phyloP scores from a whole-genome alignment of 1,140 invertebrate species.

The Marisa cornuarietis region DNA sequence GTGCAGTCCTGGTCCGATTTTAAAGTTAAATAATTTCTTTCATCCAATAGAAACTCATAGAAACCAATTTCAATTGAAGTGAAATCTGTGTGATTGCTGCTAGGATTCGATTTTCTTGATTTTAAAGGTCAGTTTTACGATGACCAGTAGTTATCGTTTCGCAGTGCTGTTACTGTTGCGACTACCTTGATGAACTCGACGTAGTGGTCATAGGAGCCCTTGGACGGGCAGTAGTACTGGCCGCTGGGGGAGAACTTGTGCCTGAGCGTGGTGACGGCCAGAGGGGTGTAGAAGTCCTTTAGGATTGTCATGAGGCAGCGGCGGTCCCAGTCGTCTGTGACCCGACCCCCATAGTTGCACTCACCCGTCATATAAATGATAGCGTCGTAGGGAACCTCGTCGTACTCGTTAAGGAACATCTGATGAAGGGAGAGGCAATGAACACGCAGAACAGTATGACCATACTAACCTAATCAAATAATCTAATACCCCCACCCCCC shows the following conservation, averaged over 20 bases:
- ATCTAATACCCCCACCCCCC: too few species aligned
- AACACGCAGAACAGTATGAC: too few species aligned
- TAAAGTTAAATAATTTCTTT: too few species aligned
- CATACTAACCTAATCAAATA: too few species aligned
- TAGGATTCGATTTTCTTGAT: too few species aligned
- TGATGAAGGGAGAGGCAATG: conserved; percentile 12
- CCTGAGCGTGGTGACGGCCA: conserved; percentile 70
- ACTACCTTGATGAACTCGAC: conserved; percentile 78
- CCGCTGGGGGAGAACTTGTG: conserved; percentile 73
- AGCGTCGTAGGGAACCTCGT: conserved; percentile 66
- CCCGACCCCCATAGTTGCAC: conserved; percentile 68
- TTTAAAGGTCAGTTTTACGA: too few species aligned
- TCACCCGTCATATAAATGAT: conserved; percentile 67
- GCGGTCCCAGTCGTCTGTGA: conserved; percentile 68
- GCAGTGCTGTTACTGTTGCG: too few species aligned
- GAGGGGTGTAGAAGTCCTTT: conserved; percentile 70
- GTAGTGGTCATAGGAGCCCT: conserved; percentile 76
- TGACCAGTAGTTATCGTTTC: too few species aligned
- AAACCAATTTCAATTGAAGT: neutral
- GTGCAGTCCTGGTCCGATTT: too few species aligned
- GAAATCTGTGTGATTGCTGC: too few species aligned
- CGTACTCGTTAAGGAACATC: conserved; percentile 67
- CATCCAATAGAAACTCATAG: too few species aligned
- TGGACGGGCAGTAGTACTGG: conserved; percentile 78
- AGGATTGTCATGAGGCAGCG: conserved; percentile 63